Evolutionary conservation across 2,113 vertebrate species (phyloP).

Genomic region (Neoarius graeffei): DNA sequence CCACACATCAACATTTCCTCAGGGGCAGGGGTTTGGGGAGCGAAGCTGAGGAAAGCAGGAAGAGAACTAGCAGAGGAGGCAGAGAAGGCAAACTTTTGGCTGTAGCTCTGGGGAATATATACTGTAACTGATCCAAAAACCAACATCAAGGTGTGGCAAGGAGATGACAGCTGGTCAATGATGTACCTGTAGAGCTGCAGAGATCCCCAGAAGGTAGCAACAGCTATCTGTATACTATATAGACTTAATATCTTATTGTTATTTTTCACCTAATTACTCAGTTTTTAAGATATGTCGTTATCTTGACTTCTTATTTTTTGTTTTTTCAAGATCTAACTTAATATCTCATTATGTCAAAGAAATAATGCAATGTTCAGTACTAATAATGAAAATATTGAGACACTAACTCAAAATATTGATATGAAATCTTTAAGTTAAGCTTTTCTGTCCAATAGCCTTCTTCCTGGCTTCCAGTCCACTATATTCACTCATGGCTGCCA

Average conservation of each 20-base stretch:
- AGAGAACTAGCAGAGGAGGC: neutral
- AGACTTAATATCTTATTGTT: neutral
- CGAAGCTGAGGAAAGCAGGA: neutral
- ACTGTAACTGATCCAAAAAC: neutral
- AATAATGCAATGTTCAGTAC: neutral
- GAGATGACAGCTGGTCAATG: neutral
- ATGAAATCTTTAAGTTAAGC: too few relatives aligned
- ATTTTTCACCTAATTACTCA: neutral
- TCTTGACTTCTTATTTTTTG: neutral
- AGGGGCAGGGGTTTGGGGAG: neutral
- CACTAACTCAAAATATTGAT: neutral
- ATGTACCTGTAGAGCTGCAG: neutral
- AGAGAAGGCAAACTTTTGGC: neutral
- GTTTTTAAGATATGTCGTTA: neutral
- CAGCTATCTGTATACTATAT: neutral
- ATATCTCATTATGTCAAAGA: neutral
- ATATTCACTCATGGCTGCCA: neutral
- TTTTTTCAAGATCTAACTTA: neutral
- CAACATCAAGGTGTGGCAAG: neutral
- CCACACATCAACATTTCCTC: neutral
- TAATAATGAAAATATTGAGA: neutral
- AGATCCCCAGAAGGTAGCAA: neutral
- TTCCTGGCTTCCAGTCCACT: neutral
- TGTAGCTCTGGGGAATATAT: neutral
- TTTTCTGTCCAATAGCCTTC: neutral